Conservation (phyloP, 2,888 invertebrate genomes). For the Neuroscelio doddi region DNA sequence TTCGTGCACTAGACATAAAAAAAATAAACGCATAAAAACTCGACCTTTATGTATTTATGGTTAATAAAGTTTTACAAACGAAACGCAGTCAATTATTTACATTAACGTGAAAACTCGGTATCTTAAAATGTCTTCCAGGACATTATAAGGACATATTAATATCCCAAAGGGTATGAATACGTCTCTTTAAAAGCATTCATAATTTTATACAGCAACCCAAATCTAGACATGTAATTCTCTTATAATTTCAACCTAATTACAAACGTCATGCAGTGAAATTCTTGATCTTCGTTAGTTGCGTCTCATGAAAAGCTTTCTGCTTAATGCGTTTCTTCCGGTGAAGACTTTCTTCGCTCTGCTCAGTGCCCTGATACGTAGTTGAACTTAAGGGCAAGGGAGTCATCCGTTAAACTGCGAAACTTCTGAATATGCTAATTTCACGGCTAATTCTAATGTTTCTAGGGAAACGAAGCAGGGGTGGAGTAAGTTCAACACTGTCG, state of each 20-base stretch:
- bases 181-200: too few species aligned
- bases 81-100: too few species aligned
- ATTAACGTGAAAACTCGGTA: too few species aligned
- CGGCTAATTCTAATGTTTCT: slow-evolving; percentile 59
- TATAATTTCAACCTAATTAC: slow-evolving; percentile 37
- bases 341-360: slow-evolving; percentile 37
- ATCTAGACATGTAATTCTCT: slow-evolving; percentile 34
- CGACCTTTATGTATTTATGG: too few species aligned
- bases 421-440: slow-evolving; percentile 61
- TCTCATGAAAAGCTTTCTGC: slow-evolving; percentile 44
- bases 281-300: slow-evolving; percentile 43
- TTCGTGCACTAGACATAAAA: too few species aligned
- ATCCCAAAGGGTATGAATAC: too few species aligned
- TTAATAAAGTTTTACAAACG: too few species aligned
- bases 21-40: too few species aligned
- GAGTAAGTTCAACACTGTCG: slow-evolving; percentile 43
- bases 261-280: slow-evolving; percentile 34
- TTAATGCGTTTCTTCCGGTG: slow-evolving; percentile 39
- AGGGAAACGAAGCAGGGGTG: slow-evolving; percentile 45
- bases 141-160: too few species aligned
- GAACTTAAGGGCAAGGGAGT: slow-evolving; percentile 45
- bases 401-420: slow-evolving; percentile 58
- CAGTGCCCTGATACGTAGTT: slow-evolving; percentile 47
- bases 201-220: too few species aligned
- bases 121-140: too few species aligned